phyloP scores from a whole-genome alignment of 1,140 invertebrate species.

The Sycophaga agraensis region DNA sequence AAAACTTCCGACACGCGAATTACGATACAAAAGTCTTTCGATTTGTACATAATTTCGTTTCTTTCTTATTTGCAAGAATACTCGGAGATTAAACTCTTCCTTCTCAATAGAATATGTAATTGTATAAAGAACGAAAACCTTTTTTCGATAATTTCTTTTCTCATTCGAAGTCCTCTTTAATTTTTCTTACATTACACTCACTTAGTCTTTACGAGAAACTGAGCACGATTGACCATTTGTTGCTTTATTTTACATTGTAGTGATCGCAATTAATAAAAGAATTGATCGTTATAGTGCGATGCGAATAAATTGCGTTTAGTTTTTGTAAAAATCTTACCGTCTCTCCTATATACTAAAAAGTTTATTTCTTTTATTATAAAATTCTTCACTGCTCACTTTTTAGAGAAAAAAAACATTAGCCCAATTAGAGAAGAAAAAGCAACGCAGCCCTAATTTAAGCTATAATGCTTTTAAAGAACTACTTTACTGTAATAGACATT shows the following conservation, averaged over 20 bases:
- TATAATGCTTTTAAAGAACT: not conserved
- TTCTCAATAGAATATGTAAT: constrained; percentile 8
- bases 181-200: constrained; percentile 3
- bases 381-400: not conserved
- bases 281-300: constrained; percentile 11
- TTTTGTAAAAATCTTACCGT: constrained; percentile 13
- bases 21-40: constrained; percentile 46
- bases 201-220: constrained; percentile 18
- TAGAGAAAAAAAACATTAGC: not conserved
- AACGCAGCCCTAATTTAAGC: not conserved
- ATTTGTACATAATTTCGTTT: constrained; percentile 47
- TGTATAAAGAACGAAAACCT: constrained; percentile 2
- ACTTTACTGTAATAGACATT: too few relatives aligned
- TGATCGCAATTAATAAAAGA: constrained; percentile 12
- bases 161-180: not conserved
- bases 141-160: constrained; percentile 1
- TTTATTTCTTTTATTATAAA: not conserved
- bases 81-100: constrained; percentile 14
- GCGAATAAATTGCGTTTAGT: constrained; percentile 6
- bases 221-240: constrained; percentile 19
- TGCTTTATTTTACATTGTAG: constrained; percentile 7
- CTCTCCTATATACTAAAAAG: not conserved
- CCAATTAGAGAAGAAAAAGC: not conserved
- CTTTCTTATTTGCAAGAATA: constrained; percentile 11
- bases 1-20: constrained; percentile 23